A percentile compares a stretch with the other conserved stretches of the same genome.
These are phyloP conservation scores for Lithobates sylvaticus DNA, from an alignment of 2,797 vertebrate genomes.

Conservation along the genomic window DNA sequence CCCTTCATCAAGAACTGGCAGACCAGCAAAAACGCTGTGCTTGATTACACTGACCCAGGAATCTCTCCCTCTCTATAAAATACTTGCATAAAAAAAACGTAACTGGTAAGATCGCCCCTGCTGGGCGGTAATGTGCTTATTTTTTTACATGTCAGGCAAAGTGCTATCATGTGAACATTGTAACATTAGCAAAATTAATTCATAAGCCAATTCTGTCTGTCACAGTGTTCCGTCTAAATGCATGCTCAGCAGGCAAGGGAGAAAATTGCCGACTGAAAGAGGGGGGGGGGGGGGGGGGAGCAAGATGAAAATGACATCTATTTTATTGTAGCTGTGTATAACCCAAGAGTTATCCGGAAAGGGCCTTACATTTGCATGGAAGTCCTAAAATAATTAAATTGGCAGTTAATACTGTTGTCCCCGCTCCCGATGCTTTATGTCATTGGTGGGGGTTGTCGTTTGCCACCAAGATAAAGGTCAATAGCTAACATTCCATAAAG, in stretches of 20 bases:
- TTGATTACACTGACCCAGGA: constrained; percentile 75
- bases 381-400: constrained; percentile 43
- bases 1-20: constrained; percentile 67
- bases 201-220: constrained; percentile 71
- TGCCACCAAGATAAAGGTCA: constrained; percentile 28
- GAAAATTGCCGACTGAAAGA: constrained; percentile 68
- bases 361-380: constrained; percentile 7
- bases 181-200: constrained; percentile 79
- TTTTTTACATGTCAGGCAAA: constrained; percentile 71
- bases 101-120: constrained; percentile 73
- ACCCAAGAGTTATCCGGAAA: neutral
- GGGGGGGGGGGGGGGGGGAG: constrained; percentile 2
- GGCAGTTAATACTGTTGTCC: constrained; percentile 29
- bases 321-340: constrained; percentile 62
- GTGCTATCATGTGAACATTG: constrained; percentile 70
- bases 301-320: constrained; percentile 64
- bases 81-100: constrained; percentile 73
- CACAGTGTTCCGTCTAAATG: constrained; percentile 73
- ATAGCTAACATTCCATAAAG: neutral
- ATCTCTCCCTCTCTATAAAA: constrained; percentile 66
- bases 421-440: neutral
- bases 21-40: constrained; percentile 63
- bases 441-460: neutral
- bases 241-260: constrained; percentile 71
- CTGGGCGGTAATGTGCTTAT: constrained; percentile 76